Evolutionary conservation across 2,797 vertebrate species (phyloP), one percentile per base, ranked within the genome.

Genomic region (Sphenodon punctatus): DNA sequence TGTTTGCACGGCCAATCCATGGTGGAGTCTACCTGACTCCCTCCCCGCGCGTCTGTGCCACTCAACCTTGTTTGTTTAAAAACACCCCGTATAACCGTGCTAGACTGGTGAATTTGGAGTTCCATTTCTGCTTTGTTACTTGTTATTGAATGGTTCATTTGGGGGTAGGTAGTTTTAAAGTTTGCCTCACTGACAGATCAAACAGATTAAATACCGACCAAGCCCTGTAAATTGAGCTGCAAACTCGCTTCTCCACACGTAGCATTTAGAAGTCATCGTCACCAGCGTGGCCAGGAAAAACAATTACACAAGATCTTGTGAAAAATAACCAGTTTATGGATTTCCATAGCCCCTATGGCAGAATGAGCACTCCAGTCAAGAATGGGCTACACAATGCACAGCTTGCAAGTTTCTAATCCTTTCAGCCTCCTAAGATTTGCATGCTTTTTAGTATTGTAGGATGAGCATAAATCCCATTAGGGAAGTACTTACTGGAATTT

Each of bases 381-480:
- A 71, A 8, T 30, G 65, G 36, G 1, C 72, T 23, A 17, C 63
- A 32, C 76, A 16, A 60, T 14, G 41, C 0, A 2, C 48, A 63
- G 49, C 5, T 39, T 11, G 39, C 25, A 45, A 19, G 42, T n/a
- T 43, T 6, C 32, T 11, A 36, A 34, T 23, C 6, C 55, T 36
- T 22, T 36, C 23, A 30, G 15, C 30, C 59, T 38, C 49, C 14
- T 0, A 6, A 65, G 22, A 20, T 36, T n/a, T 11, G 7, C 27
- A 38, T 61, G 39, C 60, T 78, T 7, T 49, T 23, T 0, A 0
- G 9, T 10, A 49, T 14, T 0, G 0, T 20, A n/a, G 55, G 34
- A 42, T 3, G 30, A 45, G 34, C 0, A 1, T 36, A 69, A 76
- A 58, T 58, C 5, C 16, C 10, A 25, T 22, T 25, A 76, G 27